A percentile compares a stretch with the other conserved stretches of the same genome.
phyloP scores from a whole-genome alignment of 2,888 invertebrate species.

The Beris morrisii region DNA sequence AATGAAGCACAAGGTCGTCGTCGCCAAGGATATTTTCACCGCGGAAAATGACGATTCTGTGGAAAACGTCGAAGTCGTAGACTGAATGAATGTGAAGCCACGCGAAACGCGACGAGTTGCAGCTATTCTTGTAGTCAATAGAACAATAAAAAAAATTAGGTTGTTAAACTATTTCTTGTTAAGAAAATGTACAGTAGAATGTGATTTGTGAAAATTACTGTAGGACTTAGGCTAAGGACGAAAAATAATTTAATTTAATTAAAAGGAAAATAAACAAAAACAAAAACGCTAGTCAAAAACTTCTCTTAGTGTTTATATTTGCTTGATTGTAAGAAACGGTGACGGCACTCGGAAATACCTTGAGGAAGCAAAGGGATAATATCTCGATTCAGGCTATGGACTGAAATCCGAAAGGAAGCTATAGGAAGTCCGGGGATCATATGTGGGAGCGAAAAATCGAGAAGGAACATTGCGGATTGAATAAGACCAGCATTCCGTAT shows the following conservation, averaged over 20 bases:
- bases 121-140: background rate
- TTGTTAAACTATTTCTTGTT: conserved; percentile 31
- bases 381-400: no score
- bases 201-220: background rate
- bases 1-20: conserved; percentile 14
- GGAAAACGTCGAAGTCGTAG: conserved; percentile 53
- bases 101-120: background rate
- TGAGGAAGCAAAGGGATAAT: no score
- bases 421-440: no score
- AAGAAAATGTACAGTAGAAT: conserved; percentile 23
- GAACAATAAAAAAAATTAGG: background rate
- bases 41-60: conserved; percentile 48
- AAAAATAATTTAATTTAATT: background rate
- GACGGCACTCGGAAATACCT: no score
- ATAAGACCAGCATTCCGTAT: no score
- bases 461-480: no score
- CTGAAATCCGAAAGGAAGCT: no score
- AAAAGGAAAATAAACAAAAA: conserved; percentile 10
- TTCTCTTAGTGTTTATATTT: background rate
- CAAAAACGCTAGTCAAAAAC: conserved; percentile 17
- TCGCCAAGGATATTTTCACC: conserved; percentile 33
- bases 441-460: no score
- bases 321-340: no score
- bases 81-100: conserved; percentile 43
- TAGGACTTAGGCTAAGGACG: background rate